Percentiles rank a stretch among this genome's conserved stretches.
phyloP scores from a whole-genome alignment of 2,888 invertebrate species.

The Athalia rosae region DNA sequence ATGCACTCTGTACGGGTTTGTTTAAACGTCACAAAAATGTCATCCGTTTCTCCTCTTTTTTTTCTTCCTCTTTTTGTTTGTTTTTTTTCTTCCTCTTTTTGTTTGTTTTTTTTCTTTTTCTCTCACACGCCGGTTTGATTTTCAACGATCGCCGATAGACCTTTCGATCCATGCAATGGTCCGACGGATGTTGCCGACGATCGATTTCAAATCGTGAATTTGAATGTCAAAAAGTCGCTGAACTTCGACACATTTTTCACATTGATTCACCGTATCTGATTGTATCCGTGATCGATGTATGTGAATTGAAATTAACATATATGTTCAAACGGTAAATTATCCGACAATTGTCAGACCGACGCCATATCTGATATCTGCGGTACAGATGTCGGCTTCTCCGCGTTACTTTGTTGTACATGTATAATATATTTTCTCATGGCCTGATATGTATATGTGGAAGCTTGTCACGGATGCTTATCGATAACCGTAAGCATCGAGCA shows the following conservation, averaged over 20 bases:
- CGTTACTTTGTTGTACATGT: background rate
- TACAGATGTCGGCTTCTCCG: background rate
- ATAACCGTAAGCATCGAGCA: too few species aligned
- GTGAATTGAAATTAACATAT: too few species aligned
- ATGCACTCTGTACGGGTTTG: background rate
- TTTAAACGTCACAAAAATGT: background rate
- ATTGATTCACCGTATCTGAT: background rate
- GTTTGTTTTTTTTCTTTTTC: background rate
- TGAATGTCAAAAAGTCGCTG: slow-evolving; percentile 18
- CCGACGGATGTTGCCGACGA: background rate
- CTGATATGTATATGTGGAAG: background rate
- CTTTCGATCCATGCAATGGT: background rate
- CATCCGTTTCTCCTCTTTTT: too few species aligned
- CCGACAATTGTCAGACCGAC: background rate
- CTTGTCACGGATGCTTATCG: too few species aligned
- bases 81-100: too few species aligned
- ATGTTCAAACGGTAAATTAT: slow-evolving; percentile 14
- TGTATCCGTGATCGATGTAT: background rate
- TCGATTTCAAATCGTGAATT: background rate
- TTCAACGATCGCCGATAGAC: background rate
- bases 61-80: background rate
- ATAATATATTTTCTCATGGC: background rate
- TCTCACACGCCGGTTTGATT: background rate
- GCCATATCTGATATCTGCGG: background rate
- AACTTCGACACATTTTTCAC: background rate